Evolutionary conservation across 2,888 invertebrate species (phyloP).

Genomic region (Caenorhabditis wallacei): DNA sequence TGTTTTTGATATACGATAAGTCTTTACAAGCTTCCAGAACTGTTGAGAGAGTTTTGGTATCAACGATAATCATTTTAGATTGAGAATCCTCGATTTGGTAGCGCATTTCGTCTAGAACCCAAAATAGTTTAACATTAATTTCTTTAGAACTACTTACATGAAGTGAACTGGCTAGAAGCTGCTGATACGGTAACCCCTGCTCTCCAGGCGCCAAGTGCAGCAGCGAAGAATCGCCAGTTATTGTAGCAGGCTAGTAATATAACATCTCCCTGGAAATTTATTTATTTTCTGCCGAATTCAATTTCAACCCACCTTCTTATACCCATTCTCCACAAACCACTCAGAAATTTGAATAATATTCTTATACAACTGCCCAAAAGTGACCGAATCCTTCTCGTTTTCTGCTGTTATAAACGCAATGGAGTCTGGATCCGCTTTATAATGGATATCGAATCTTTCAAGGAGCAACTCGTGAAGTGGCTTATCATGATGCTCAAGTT

Average conservation of each 20-base stretch:
- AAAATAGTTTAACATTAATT: no score
- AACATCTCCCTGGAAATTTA: constrained; percentile 68
- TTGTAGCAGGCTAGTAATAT: constrained; percentile 57
- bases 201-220: constrained; percentile 63
- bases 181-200: constrained; percentile 68
- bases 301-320: constrained; percentile 60
- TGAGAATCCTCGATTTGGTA: constrained; percentile 66
- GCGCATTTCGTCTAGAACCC: constrained; percentile 64
- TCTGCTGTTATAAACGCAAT: constrained; percentile 64
- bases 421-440: constrained; percentile 61
- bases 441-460: constrained; percentile 42
- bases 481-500: constrained; percentile 25
- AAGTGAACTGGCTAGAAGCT: constrained; percentile 64
- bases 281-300: not conserved
- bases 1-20: not conserved
- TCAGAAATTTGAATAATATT: constrained; percentile 54
- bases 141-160: constrained; percentile 26
- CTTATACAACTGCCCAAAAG: constrained; percentile 51
- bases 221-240: constrained; percentile 59
- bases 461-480: constrained; percentile 62
- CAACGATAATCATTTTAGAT: constrained; percentile 51
- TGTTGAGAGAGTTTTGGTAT: constrained; percentile 16
- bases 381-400: constrained; percentile 54
- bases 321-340: constrained; percentile 65
- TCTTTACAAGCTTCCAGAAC: constrained; percentile 39